Evolutionary conservation across 1,140 invertebrate species (phyloP).

Genomic region (Philopotamus ludificatus): DNA sequence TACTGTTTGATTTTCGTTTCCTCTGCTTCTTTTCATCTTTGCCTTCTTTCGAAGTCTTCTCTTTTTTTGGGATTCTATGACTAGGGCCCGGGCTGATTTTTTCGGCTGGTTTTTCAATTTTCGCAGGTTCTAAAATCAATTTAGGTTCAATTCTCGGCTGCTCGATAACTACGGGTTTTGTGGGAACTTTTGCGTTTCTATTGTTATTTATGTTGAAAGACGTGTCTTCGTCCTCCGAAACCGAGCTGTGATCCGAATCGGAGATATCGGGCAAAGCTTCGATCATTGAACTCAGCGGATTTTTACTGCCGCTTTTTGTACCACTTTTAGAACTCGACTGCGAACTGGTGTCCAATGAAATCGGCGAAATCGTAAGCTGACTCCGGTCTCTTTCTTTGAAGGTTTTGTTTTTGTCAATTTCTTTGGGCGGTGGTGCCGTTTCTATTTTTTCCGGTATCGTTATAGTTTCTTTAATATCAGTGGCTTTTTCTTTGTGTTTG

Average conservation of each 20-base stretch:
- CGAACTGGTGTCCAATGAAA: constrained; percentile 54
- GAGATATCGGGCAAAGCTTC: constrained; percentile 29
- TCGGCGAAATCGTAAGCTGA: constrained; percentile 51
- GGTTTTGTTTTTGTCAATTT: constrained; percentile 31
- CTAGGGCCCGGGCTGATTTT: constrained; percentile 46
- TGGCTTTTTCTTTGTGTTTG: constrained; percentile 52
- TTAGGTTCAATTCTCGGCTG: constrained; percentile 44
- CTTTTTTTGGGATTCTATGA: constrained; percentile 53
- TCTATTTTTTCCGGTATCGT: constrained; percentile 47
- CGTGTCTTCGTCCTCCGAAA: constrained; percentile 34
- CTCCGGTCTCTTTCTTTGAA: constrained; percentile 48
- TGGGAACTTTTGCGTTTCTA: constrained; percentile 15
- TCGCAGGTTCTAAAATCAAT: constrained; percentile 48
- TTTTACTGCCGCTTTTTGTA: constrained; percentile 26
- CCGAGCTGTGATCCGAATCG: constrained; percentile 18
- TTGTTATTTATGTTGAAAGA: constrained; percentile 24
- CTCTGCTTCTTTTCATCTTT: constrained; percentile 59
- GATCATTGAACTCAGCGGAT: constrained; percentile 29
- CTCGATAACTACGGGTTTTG: constrained; percentile 15
- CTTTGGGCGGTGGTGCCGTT: constrained; percentile 39
- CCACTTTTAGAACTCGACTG: constrained; percentile 50
- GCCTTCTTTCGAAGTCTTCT: constrained; percentile 44
- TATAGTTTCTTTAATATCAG: constrained; percentile 49
- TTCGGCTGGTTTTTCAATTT: constrained; percentile 49
- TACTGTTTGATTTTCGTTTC: constrained; percentile 56